A percentile compares a stretch with the other conserved stretches of the same genome.
Conservation (phyloP, 53 echinoderm and acorn worm species). For the Actinopyga echinites region DNA sequence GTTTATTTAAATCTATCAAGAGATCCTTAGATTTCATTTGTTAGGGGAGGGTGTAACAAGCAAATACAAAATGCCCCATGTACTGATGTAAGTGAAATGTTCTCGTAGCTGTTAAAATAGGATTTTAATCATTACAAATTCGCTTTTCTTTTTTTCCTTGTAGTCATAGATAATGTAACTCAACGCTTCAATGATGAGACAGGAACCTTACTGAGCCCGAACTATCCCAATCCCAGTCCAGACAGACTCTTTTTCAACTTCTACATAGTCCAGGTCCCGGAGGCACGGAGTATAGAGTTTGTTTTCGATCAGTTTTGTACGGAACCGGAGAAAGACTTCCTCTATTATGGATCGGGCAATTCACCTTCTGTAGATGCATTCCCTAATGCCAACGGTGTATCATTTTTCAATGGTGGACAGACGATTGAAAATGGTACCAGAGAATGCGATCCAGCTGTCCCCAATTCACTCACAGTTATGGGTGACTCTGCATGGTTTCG, state of each 20-base stretch:
- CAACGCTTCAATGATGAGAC: background rate
- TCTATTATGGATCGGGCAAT: background rate
- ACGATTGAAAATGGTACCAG: too few relatives aligned
- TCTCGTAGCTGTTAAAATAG: too few relatives aligned
- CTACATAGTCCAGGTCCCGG: constrained; percentile 8
- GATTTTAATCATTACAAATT: too few relatives aligned
- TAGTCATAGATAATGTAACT: too few relatives aligned
- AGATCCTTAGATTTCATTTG: too few relatives aligned
- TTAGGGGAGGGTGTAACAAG: too few relatives aligned
- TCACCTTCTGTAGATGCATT: background rate
- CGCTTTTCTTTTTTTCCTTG: too few relatives aligned
- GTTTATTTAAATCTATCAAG: too few relatives aligned
- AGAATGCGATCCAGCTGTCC: too few relatives aligned
- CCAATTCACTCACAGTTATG: background rate
- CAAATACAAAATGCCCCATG: too few relatives aligned
- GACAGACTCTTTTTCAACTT: background rate
- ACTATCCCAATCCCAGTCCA: background rate
- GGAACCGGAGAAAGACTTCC: background rate
- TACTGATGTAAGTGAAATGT: too few relatives aligned
- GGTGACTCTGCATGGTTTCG: constrained; percentile 12
- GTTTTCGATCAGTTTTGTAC: background rate
- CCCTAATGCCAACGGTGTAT: background rate
- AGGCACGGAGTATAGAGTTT: background rate
- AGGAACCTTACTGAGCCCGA: background rate
- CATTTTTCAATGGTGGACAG: background rate